Conservation (phyloP, 2,797 vertebrate species). For the Antrozous pallidus region DNA sequence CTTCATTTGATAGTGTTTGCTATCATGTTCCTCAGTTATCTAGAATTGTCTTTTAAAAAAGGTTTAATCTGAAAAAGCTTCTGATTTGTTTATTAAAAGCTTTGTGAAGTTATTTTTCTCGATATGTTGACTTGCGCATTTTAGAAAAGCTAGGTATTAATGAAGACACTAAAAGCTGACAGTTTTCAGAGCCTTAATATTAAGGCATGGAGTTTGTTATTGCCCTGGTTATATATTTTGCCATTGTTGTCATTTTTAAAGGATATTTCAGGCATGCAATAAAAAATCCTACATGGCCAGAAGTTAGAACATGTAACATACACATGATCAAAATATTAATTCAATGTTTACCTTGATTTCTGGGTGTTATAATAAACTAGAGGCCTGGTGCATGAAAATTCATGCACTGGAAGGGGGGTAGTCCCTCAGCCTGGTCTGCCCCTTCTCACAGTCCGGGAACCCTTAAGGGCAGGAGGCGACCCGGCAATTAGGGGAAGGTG, state of each 20-base stretch:
- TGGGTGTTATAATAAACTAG: neutral
- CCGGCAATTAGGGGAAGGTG: no score
- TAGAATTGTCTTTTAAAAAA: neutral
- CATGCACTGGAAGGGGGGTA: no score
- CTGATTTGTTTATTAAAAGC: slow-evolving; percentile 13
- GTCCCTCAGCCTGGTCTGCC: no score
- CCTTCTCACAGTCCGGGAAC: no score
- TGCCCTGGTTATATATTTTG: slow-evolving; percentile 2
- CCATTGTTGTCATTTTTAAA: slow-evolving; percentile 6
- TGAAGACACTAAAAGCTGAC: neutral
- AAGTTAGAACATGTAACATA: neutral
- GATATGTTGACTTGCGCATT: neutral
- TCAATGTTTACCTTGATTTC: slow-evolving; percentile 1
- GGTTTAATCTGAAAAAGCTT: neutral
- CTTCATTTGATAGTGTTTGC: neutral
- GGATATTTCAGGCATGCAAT: neutral
- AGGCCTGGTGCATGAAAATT: no score
- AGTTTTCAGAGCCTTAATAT: slow-evolving; percentile 8
- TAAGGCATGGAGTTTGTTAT: neutral
- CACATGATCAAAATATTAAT: neutral
- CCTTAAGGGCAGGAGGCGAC: no score
- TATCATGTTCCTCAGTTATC: neutral
- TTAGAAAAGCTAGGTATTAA: slow-evolving; percentile 8
- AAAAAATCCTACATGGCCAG: neutral
- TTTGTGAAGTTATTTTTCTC: slow-evolving; percentile 6